Evolutionary conservation across 1,140 invertebrate species (phyloP), one percentile per base, ranked within the genome.

Genomic region (Musca domestica): DNA sequence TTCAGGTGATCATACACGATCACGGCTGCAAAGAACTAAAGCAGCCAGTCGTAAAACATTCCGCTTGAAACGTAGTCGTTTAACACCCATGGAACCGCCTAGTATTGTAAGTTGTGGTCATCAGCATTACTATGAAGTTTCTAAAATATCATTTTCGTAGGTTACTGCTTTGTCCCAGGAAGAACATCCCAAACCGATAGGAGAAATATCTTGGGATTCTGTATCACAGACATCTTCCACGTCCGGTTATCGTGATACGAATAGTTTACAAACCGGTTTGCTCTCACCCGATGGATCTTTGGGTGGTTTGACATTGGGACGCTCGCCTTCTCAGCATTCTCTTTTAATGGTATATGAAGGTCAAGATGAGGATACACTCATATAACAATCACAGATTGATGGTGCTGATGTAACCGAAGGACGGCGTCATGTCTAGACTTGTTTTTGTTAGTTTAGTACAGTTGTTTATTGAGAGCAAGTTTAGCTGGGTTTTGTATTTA

Each of bases 11-110:
- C 84, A 82, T 68, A 75, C 76, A n/a, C 71, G 75, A 5, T 89
- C 89, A 71, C 86, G 94, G 19, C 87, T 98, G 54, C 95, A 98
- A 79, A 86, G 95, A 23, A 92, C 95, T 66, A 96, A 95, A 85
- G 95, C 93, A 19, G 94, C 95, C 81, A 96, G 94, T 77, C 88
- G 95, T 70, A 96, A 94, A 84, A 97, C 95, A 0, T 97, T 98
- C 83, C 88, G 95, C 68, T 88, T 94, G 61, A 86, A 91, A 74
- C 92, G 91, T 81, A 94, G 92, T 81, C 86, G 91, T 61, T 81
- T 80, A 9, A 73, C 74, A 19, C 69, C 76, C 10, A 73, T 74
- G 67, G 74, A 77, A 67, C 74, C 70, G 69, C 83, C 79, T 61
- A 83, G 66, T 80, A 83, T 76, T 70, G 77, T 80, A 71, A 77